A percentile compares a stretch with the other conserved stretches of the same genome.
Evolutionary conservation across 2,113 vertebrate species (phyloP).

Genomic region (Progne subis): DNA sequence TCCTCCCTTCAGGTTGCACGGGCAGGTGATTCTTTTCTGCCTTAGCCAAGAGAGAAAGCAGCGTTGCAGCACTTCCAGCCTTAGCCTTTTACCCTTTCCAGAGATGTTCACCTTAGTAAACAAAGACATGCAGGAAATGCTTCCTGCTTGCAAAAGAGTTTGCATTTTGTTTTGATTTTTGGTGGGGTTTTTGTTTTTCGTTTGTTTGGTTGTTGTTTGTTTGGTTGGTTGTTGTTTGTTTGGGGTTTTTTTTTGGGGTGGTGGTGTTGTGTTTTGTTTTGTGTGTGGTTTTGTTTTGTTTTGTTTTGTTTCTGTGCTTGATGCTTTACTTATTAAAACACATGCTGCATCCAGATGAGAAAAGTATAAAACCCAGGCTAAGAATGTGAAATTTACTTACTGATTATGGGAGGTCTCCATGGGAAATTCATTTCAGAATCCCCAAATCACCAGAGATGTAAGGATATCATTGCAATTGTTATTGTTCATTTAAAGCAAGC

Average conservation of each 20-base stretch:
- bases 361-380: not conserved
- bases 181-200: too few relatives aligned
- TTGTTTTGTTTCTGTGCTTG: not conserved
- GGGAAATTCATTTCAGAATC: not conserved
- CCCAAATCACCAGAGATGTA: not conserved
- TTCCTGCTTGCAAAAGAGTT: not conserved
- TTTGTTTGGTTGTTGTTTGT: too few relatives aligned
- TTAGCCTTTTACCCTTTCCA: not conserved
- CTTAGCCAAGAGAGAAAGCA: not conserved
- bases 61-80: not conserved
- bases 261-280: too few relatives aligned
- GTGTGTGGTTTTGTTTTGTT: too few relatives aligned
- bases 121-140: not conserved
- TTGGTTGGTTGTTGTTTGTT: too few relatives aligned
- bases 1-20: not conserved
- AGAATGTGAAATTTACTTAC: not conserved
- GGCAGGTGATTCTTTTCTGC: not conserved
- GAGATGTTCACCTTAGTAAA: not conserved
- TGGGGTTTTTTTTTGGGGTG: too few relatives aligned
- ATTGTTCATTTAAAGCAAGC: not conserved
- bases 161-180: not conserved
- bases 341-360: not conserved
- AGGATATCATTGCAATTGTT: not conserved
- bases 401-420: not conserved
- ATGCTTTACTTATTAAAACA: not conserved